Base-by-base conservation (phyloP, 1,140 invertebrate genomes). In the Mamestra configurata region DNA sequence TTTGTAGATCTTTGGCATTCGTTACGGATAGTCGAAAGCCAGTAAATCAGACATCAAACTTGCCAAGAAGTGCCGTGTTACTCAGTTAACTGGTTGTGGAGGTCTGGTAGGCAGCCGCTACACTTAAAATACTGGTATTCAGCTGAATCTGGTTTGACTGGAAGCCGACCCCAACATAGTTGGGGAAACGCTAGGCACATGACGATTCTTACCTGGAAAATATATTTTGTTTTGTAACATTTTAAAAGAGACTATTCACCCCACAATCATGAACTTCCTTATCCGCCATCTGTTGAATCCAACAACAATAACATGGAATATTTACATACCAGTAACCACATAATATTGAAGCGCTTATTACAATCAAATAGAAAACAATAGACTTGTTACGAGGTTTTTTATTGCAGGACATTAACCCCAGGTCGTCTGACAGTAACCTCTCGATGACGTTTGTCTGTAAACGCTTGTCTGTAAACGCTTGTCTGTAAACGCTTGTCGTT, bases 361-460 rank as follows among this genome's bases (percentile, higher is more conserved):
- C 35, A 72, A 53, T 51, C 49, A 72, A 72, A 72, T 53, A 55
- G 70, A 72, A 72, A 72, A 72, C 70, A 72, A 72, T 72, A 72
- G 70, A 35, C 22, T 24, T 55, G 27, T 72, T 72, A 37, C 22
- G 27, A 53, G 27, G 66, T 37, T 72, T 72, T 71, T 72, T 72
- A 72, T 72, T 18, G 49, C 27, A 35, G 70, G 20, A 55, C 27
- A n/a, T 72, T 72, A 37, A 72, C 70, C 70, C 40, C 20, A 3
- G 49, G 8, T 35, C 8, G n/a, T 55, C 49, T 53, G 49, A n/a
- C 70, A 53, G 46, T 72, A 55, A 72, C 70, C 70, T 72, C 70
- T 72, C 31, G 31, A 15, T 72, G 49, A 46, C 22, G 46, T 72
- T 24, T 55, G 66, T 49, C 46, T 31, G 37, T 10, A 20, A 11